Evolutionary conservation across 1,140 invertebrate genomes (phyloP), one percentile per base, ranked within the genome.

Genomic region (Neotoxoptera formosana): DNA sequence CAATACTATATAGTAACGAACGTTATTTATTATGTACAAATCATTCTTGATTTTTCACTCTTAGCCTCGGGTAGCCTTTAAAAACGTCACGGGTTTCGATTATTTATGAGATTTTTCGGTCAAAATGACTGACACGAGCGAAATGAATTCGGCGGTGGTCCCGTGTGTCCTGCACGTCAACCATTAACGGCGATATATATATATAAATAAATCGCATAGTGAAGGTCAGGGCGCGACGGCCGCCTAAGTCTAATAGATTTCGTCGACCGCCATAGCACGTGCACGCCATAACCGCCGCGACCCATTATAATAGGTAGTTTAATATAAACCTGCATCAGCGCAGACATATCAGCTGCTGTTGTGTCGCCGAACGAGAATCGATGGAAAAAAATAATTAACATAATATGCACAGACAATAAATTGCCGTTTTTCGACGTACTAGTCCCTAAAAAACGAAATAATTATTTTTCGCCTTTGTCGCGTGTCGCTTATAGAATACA

Each of bases 31-130:
- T 76, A 76, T 76, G 60, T n/a, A 34, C 30, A 76, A n/a, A n/a
- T 76, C 3, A n/a, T 76, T 76, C n/a, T 48, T 34, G 87, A 91
- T 87, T 53, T 93, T 90, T 34, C 36, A 34, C 91, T 88, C 47
- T 86, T 87, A 51, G 17, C 53, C 84, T 30, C 30, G 30, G 51
- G 47, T 51, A 48, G 45, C 30, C 17, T 48, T 48, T 87, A 51
- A 87, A 48, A 87, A 87, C 30, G 86, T 87, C 86, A 87, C 45
- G 30, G 36, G 47, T 87, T 87, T 87, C 51, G 86, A 87, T 87
- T 87, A 87, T 87, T 87, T 87, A 87, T 87, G 45, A 47, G 86
- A 51, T 48, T n/a, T 87, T 47, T 87, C 45, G 45, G 30, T 87
- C 47, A 47, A 47, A 48, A 87, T 87, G 47, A 48, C 86, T 87